A percentile compares a stretch with the other conserved stretches of the same genome.
Conservation (phyloP, 1,140 invertebrate species). For the Drosophila pseudoananassae region DNA sequence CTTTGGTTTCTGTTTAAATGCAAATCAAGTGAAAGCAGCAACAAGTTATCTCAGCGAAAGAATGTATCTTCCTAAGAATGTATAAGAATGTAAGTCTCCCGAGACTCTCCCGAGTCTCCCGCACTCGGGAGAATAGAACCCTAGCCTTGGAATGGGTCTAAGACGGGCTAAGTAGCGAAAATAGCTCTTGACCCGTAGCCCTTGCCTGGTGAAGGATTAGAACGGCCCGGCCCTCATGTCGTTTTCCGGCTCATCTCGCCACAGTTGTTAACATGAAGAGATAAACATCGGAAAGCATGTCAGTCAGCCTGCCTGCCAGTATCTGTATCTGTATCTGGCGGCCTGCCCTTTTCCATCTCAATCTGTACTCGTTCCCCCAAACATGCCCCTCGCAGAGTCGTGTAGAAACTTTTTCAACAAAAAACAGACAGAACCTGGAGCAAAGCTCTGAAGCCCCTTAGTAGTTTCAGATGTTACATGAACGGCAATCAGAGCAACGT, state of each 20-base stretch:
- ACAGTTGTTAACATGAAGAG: slow-evolving; percentile 76
- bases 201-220: slow-evolving; percentile 40
- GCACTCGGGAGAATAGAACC: slow-evolving; percentile 24
- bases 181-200: slow-evolving; percentile 29
- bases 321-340: slow-evolving; percentile 14
- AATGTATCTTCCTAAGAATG: not conserved
- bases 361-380: slow-evolving; percentile 23
- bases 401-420: slow-evolving; percentile 38
- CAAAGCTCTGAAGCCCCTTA: slow-evolving; percentile 42
- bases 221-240: slow-evolving; percentile 40
- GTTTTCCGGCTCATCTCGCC: slow-evolving; percentile 26
- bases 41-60: slow-evolving; percentile 35
- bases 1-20: slow-evolving; percentile 35
- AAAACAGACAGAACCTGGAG: slow-evolving; percentile 24
- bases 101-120: too few species aligned
- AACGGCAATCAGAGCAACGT: slow-evolving; percentile 58
- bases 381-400: slow-evolving; percentile 33
- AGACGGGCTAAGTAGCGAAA: not conserved
- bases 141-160: not conserved
- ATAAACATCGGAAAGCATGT: slow-evolving; percentile 82
- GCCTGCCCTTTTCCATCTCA: slow-evolving; percentile 11
- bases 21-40: slow-evolving; percentile 79
- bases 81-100: too few species aligned
- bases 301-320: slow-evolving; percentile 63
- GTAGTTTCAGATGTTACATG: slow-evolving; percentile 46